phyloP scores from a whole-genome alignment of 2,797 vertebrate species.

The Spinibarbus caldwelli region DNA sequence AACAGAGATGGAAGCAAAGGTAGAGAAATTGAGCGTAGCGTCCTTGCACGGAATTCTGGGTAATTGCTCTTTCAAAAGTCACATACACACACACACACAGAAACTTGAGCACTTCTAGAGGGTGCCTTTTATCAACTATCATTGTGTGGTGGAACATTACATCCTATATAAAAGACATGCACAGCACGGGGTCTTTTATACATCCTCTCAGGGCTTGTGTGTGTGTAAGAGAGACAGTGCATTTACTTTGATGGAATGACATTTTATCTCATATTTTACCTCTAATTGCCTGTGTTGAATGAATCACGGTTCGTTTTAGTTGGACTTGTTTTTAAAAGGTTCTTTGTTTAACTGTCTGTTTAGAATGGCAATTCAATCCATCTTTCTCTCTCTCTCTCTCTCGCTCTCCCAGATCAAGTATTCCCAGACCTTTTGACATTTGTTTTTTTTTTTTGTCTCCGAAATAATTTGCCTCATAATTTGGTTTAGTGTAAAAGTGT shows the following conservation, averaged over 20 bases:
- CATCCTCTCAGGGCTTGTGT: neutral
- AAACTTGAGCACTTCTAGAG: conserved; percentile 24
- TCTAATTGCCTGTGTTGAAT: conserved; percentile 44
- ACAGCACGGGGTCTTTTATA: conserved; percentile 1
- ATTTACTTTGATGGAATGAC: conserved; percentile 24
- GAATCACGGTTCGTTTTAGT: conserved; percentile 45
- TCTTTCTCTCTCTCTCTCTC: conserved; percentile 3
- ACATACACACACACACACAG: conserved; percentile 21
- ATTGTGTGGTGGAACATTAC: neutral
- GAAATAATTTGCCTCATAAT: neutral
- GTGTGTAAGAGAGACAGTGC: neutral
- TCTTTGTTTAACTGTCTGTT: conserved; percentile 38
- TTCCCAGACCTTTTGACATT: neutral
- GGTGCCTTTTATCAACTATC: conserved; percentile 28
- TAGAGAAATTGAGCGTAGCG: conserved; percentile 38
- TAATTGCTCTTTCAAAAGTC: conserved; percentile 33
- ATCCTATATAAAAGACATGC: conserved; percentile 33
- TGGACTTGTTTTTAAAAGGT: conserved; percentile 20
- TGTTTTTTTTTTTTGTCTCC: neutral
- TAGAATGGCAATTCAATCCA: conserved; percentile 1
- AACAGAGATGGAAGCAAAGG: conserved; percentile 32
- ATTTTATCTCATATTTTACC: conserved; percentile 42
- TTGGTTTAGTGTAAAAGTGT: conserved; percentile 1
- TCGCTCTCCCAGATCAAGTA: neutral
- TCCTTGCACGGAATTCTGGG: conserved; percentile 45